Evolutionary conservation across 2,888 invertebrate genomes (phyloP).

Genomic region (Eupithecia vulgata): DNA sequence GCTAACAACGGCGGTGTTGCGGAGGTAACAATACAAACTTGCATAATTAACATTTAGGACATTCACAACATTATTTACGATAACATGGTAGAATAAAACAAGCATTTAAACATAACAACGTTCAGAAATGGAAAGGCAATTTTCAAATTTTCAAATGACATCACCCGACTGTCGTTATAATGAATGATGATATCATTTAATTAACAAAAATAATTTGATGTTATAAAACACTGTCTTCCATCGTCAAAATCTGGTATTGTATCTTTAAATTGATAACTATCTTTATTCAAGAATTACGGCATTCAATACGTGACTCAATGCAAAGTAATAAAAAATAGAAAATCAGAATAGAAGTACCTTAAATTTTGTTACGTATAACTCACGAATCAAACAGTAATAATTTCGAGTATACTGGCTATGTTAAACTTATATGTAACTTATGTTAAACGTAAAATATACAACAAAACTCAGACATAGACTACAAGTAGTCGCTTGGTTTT

Average conservation of each 20-base stretch:
- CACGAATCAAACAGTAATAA: not conserved
- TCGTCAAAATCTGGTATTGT: too few relatives aligned
- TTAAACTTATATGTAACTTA: too few relatives aligned
- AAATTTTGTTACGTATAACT: not conserved
- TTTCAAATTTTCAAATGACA: too few relatives aligned
- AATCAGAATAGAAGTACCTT: too few relatives aligned
- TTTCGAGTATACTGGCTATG: not conserved
- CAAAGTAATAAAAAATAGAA: too few relatives aligned
- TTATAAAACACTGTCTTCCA: too few relatives aligned
- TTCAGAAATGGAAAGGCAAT: too few relatives aligned
- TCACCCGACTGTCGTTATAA: too few relatives aligned
- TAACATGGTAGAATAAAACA: not conserved
- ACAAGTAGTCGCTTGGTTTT: slow-evolving; percentile 3
- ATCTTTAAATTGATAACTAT: not conserved
- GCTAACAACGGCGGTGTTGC: slow-evolving; percentile 94
- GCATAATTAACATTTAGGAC: slow-evolving; percentile 13
- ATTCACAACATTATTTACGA: slow-evolving; percentile 7
- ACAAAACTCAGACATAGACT: slow-evolving; percentile 4
- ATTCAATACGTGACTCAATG: too few relatives aligned
- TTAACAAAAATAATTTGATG: too few relatives aligned
- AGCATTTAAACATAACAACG: not conserved
- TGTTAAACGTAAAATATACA: slow-evolving; percentile 14
- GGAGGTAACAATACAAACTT: slow-evolving; percentile 85
- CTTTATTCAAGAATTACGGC: not conserved
- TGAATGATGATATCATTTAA: too few relatives aligned